Evolutionary conservation across 2,797 vertebrate species (phyloP), one percentile per base, ranked within the genome.

Genomic region (Meda fulgida): DNA sequence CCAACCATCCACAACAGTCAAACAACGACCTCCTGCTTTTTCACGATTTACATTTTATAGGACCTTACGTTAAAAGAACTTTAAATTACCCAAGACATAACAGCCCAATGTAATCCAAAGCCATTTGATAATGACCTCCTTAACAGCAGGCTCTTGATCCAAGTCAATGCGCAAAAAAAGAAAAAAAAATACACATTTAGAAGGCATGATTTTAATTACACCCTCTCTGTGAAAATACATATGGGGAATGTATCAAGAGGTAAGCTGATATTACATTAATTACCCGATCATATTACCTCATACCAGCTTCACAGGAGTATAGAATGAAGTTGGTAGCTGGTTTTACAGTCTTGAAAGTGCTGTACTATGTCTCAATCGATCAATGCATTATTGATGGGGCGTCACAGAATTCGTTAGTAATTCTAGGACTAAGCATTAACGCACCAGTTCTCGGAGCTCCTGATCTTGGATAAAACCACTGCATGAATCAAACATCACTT

Each of bases 121-220:
- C 91, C 71, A 89, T 89, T 89, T 84, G 84, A 82, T 92, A 91
- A 93, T 93, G 79, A 90, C 84, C 82, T 90, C 82, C 83, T 88
- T 80, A 89, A 88, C 88, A 87, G 87, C 48, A 88, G 69, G 84
- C 86, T 87, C 86, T 86, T 79, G 87, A 82, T 85, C 87, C 89
- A 90, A 89, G 67, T 78, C 88, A 88, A 66, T 71, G 69, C 87
- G 18, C 66, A 71, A 48, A 51, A 29, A 66, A 19, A 18, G 16
- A 43, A 18, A 19, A 71, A 78, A 46, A 34, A 73, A 36, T 3
- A 77, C 1, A 23, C 69, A 83, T 86, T 86, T 75, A 73, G 60
- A 19, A 46, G 40, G 81, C 83, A 89, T 80, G 63, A 83, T 88
- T 92, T 92, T 90, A 92, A 93, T 92, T 90, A 91, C 75, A 75